Base-by-base conservation (phyloP, 2,888 invertebrate species). In the Muschampia plurimacula region DNA sequence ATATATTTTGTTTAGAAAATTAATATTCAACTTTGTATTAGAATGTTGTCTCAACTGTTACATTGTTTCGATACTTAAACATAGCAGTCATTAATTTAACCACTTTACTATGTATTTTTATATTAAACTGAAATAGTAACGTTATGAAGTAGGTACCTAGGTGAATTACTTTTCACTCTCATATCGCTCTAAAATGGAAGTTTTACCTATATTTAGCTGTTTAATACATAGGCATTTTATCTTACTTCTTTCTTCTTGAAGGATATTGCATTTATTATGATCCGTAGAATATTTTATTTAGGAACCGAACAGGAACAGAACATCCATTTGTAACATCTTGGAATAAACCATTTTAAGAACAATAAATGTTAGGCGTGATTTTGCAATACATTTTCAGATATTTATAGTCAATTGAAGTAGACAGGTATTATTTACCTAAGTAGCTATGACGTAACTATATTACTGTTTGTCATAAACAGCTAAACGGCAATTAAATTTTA, bases 401-500 rank as follows among this genome's bases (percentile, higher is more conserved):
- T 41, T 41, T 8, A 41, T 9, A 41, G 41, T 41, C 12, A n/a
- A n/a, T 49, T 49, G 2, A 36, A 36, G 5, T 6, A 49, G n/a
- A 2, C 12, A 10, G 49, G 49, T 52, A 52, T 3, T 41, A 41
- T 41, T 41, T 41, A 22, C 22, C 22, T 22, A 32, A 59, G 28
- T 62, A 55, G 36, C 39, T 28, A 12, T 69, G 49, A 62, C 62
- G 62, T 52, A n/a, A 52, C 41, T 7, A 60, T 36, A 63, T 63
- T 65, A 70, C 36, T 44, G 32, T 59, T 46, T 65, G 41, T 49
- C 28, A 65, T 66, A 57, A 55, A 70, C n/a, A 36, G 66, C 59
- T 39, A 71, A 65, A 59, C 36, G 65, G 64, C 66, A 49, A 72
- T 67, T 63, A 73, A 39, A 67, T 74, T 77, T 77, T 74, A 76